Evolutionary conservation across 1,140 invertebrate species (phyloP), one percentile per base, ranked within the genome.

Genomic region (Phymastichus coffea): DNA sequence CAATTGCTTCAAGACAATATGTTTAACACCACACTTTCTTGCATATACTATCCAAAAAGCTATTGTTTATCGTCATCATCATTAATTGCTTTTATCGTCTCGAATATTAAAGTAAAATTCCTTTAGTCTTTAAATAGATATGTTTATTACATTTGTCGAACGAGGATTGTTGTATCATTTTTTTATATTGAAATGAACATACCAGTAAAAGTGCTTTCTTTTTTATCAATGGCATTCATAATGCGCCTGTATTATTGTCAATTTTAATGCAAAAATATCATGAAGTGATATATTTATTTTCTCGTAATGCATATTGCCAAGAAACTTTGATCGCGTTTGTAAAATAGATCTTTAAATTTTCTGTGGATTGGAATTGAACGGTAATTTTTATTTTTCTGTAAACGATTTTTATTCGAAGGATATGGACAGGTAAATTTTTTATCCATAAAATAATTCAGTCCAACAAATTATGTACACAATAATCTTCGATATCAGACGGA

Each of bases 1-100:
- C 62, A 63, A 70, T 63, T 63, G 69, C 67, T 72, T 71, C 52
- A 64, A 61, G 55, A 44, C 38, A 66, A 56, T 44, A 49, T 33
- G 28, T 54, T 67, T 67, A 69, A 69, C 66, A 60, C 47, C 48
- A 53, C 19, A 62, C 33, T 38, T n/a, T 55, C 2, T 41, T 30
- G 38, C 51, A 61, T 49, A 2, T 22, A 33, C 2, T 49, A 10
- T 28, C 10, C 23, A 2, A 48, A 33, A 63, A 52, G 33, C 57
- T 54, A 43, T 58, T 43, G 44, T 54, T 61, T 37, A 48, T 51
- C 15, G 43, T 59, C 57, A 57, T 54, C 23, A 58, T 61, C 53
- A 68, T 66, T 49, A 62, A 56, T 49, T 57, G 63, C 58, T 69
- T 61, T 20, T 56, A 44, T 62, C 15, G 43, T 63, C 57, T 63